Evolutionary conservation across 2,888 invertebrate genomes (phyloP).

Genomic region (Ethmia dodecea): DNA sequence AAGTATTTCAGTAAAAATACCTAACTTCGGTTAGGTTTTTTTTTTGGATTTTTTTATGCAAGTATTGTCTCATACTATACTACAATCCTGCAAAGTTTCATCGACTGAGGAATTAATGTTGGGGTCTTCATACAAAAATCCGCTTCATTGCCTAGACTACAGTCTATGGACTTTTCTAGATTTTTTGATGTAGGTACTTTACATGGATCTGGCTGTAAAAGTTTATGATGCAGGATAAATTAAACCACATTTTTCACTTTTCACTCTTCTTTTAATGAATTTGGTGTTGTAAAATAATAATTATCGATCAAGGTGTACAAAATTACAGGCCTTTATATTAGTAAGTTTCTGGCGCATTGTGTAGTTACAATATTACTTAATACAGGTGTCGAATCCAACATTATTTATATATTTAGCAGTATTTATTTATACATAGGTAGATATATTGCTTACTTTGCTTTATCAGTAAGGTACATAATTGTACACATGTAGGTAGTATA

Average conservation of each 20-base stretch:
- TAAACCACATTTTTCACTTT: conserved; percentile 42
- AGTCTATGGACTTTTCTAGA: too few relatives aligned
- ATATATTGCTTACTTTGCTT: conserved; percentile 59
- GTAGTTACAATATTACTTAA: conserved; percentile 37
- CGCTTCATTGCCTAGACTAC: too few relatives aligned
- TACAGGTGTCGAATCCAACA: conserved; percentile 48
- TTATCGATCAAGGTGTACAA: conserved; percentile 70
- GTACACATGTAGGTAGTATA: conserved; percentile 34
- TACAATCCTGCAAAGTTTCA: too few relatives aligned
- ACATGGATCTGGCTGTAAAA: background rate
- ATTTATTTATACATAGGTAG: conserved; percentile 27
- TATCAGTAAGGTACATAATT: conserved; percentile 42
- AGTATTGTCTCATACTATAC: too few relatives aligned
- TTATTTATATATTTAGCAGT: too few relatives aligned
- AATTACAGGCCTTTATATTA: conserved; percentile 70
- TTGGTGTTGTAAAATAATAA: conserved; percentile 69
- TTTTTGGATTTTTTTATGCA: too few relatives aligned
- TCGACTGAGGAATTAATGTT: too few relatives aligned
- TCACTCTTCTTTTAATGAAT: conserved; percentile 63
- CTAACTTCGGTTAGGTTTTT: too few relatives aligned
- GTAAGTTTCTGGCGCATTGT: conserved; percentile 52
- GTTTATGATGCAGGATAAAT: conserved; percentile 22
- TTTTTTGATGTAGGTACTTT: background rate
- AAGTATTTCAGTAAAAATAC: too few relatives aligned
- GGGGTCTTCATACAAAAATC: too few relatives aligned